phyloP scores from a whole-genome alignment of 2,888 invertebrate genomes.

The Cosmia pyralina region DNA sequence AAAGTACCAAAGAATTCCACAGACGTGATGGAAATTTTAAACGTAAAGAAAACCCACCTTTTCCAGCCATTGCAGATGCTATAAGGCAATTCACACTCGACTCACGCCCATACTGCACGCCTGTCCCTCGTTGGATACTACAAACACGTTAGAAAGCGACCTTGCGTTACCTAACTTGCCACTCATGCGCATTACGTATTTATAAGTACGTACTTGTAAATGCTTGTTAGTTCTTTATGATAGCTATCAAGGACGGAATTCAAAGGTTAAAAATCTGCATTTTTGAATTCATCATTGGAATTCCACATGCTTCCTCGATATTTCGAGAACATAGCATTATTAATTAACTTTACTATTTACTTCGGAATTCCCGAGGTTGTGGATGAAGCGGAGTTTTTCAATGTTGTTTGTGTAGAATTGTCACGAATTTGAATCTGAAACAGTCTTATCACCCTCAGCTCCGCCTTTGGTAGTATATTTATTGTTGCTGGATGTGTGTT shows the following conservation, averaged over 20 bases:
- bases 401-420: not conserved
- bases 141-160: slow-evolving; percentile 76
- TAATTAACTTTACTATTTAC: not conserved
- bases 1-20: slow-evolving; percentile 27
- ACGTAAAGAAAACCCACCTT: slow-evolving; percentile 44
- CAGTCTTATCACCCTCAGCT: not conserved
- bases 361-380: slow-evolving; percentile 5
- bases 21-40: slow-evolving; percentile 42
- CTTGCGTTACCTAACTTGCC: slow-evolving; percentile 73
- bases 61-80: slow-evolving; percentile 42
- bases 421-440: not conserved
- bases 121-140: slow-evolving; percentile 53
- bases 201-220: slow-evolving; percentile 32
- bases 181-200: slow-evolving; percentile 56
- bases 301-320: slow-evolving; percentile 3
- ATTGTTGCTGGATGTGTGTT: not conserved
- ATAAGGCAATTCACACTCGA: slow-evolving; percentile 59
- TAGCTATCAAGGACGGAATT: slow-evolving; percentile 13
- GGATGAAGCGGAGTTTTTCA: not conserved
- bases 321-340: not conserved
- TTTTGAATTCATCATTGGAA: slow-evolving; percentile 6
- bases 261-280: slow-evolving; percentile 19
- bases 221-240: slow-evolving; percentile 28
- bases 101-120: slow-evolving; percentile 57
- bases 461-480: not conserved